Percentiles rank a stretch among this genome's conserved stretches.
Evolutionary conservation across 2,888 invertebrate genomes (phyloP).

Genomic region (Apoda limacodes): DNA sequence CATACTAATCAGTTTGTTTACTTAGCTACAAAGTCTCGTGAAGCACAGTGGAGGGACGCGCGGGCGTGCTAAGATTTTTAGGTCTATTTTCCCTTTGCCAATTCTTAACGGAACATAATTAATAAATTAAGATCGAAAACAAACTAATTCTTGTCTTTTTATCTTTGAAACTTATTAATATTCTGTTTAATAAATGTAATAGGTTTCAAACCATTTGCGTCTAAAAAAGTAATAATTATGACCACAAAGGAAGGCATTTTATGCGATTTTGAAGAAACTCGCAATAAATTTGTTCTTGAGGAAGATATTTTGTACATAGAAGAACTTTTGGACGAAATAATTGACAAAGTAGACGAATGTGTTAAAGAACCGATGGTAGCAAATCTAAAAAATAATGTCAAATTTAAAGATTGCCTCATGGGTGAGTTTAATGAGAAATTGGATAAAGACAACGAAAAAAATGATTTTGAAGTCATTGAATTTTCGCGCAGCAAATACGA

Average conservation of each 20-base stretch:
- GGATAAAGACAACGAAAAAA: conserved; percentile 24
- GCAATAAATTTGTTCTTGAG: conserved; percentile 12
- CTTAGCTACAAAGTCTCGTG: too few relatives aligned
- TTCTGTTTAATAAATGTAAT: too few relatives aligned
- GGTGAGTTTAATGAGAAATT: conserved; percentile 5
- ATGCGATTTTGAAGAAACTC: conserved; percentile 27
- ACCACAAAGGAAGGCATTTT: conserved; percentile 39
- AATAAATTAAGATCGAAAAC: too few relatives aligned
- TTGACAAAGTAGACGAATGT: conserved; percentile 38
- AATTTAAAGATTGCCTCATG: too few relatives aligned
- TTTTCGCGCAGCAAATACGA: conserved; percentile 23
- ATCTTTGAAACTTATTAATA: too few relatives aligned
- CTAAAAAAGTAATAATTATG: conserved; percentile 47
- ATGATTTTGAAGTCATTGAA: conserved; percentile 43
- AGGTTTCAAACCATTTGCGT: conserved; percentile 57
- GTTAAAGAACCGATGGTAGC: conserved; percentile 12
- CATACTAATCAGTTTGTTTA: too few relatives aligned
- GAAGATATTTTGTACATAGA: conserved; percentile 23
- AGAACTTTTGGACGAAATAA: conserved; percentile 36
- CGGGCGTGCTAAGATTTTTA: too few relatives aligned
- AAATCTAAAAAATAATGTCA: too few relatives aligned
- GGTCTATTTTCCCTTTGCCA: too few relatives aligned
- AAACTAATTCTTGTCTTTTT: too few relatives aligned
- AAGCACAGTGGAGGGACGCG: too few relatives aligned
- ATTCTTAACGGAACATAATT: too few relatives aligned